Evolutionary conservation across 2,888 invertebrate species (phyloP), one percentile per base, ranked within the genome.

Genomic region (Tubiluchus corallicola): DNA sequence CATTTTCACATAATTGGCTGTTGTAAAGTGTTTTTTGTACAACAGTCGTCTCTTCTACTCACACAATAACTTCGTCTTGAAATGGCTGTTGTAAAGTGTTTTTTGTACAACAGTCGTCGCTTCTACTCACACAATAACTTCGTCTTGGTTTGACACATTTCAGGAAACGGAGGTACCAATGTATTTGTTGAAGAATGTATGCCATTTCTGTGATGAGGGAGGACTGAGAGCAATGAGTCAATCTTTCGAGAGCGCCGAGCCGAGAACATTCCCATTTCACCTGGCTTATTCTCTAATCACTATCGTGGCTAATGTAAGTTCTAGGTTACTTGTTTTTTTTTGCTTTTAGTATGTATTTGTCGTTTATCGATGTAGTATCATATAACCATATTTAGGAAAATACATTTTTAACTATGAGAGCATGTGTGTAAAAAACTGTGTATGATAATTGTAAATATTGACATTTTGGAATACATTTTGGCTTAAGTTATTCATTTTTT

Each of bases 141-240:
- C n/a, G n/a, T n/a, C n/a, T n/a, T n/a, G 71, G 88, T 48, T 74
- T 85, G 45, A 88, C 2, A 15, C 15, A 42, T 52, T 51, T 9
- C 81, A 88, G 67, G 90, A 92, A 65, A 81, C 84, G 45, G 90
- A 90, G 66, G 81, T 88, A 59, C 85, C 88, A 19, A 79, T 85
- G 47, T 83, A 82, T 63, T 71, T 90, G 50, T 71, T 90, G 48
- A 74, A 85, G 45, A 88, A 90, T 68, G 87, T 90, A n/a, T 82
- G 82, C 55, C 73, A 84, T 57, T 90, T 90, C 68, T 88, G 88
- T 65, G 85, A 87, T 59, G 74, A 79, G 51, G 84, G 84, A 48
- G 90, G 88, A 20, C 76, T 90, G 48, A 76, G 79, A 59, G 77
- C 83, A 21, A 82, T 90, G 76, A 79, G 80, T 20, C 71, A 76